phyloP scores from a whole-genome alignment of 2,888 invertebrate genomes.

The Agonopterix subpropinquella region DNA sequence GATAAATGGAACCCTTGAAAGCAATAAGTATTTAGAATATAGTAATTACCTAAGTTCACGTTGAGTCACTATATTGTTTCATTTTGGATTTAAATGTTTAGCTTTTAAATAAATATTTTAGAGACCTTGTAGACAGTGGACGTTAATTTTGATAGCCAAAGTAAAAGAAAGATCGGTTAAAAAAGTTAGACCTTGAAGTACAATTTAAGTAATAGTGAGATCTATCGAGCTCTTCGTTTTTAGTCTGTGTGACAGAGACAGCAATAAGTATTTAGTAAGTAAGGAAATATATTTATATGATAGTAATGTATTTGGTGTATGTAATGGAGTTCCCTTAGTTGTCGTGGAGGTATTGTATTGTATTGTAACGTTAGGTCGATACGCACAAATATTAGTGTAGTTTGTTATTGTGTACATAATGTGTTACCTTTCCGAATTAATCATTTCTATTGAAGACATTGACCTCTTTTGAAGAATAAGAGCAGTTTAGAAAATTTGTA shows the following conservation, averaged over 20 bases:
- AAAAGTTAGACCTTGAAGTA: conserved; percentile 37
- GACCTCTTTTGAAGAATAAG: too few relatives aligned
- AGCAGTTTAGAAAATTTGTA: too few relatives aligned
- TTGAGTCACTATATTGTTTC: conserved; percentile 24
- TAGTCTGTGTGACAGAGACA: conserved; percentile 69
- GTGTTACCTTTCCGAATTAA: too few relatives aligned
- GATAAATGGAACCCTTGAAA: conserved; percentile 44
- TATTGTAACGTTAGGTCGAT: conserved; percentile 57
- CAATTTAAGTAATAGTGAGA: conserved; percentile 55
- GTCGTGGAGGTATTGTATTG: conserved; percentile 23
- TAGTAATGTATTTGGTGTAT: conserved; percentile 37
- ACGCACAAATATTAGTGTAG: conserved; percentile 73
- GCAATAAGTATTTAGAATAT: conserved; percentile 46
- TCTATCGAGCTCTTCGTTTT: conserved; percentile 56
- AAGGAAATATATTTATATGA: conserved; percentile 36
- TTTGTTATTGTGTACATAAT: conserved; percentile 29
- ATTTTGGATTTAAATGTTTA: conserved; percentile 31
- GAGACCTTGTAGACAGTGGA: background rate
- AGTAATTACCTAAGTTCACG: conserved; percentile 27
- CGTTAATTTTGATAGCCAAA: conserved; percentile 29
- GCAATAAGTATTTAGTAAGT: conserved; percentile 57
- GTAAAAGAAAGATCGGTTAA: conserved; percentile 16
- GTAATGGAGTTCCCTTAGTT: conserved; percentile 15
- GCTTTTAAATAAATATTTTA: conserved; percentile 20
- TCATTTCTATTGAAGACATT: too few relatives aligned